A percentile compares a stretch with the other conserved stretches of the same genome.
These are phyloP conservation scores for Talpa occidentalis DNA, from an alignment of 2,113 vertebrate species.

Conservation along the genomic window DNA sequence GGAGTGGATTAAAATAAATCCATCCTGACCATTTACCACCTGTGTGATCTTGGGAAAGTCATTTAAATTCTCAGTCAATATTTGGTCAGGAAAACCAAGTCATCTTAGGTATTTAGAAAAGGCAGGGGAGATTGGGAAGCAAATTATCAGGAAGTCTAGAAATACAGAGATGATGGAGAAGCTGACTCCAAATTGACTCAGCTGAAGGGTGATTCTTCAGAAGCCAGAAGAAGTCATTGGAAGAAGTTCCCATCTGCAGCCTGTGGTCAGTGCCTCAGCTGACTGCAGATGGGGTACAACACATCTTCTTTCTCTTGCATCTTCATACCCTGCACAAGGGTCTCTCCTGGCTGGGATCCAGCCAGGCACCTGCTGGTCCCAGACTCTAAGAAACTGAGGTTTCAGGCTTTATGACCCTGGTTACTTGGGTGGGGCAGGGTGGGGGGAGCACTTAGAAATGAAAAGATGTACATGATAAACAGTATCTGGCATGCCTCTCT, in stretches of 20 bases:
- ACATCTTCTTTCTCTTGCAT: neutral
- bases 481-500: neutral
- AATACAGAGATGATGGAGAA: neutral
- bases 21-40: neutral
- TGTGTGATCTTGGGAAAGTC: neutral
- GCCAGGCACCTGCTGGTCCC: neutral
- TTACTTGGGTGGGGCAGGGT: too few relatives aligned
- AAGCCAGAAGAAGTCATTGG: neutral
- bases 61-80: neutral
- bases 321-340: neutral
- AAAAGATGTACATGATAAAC: neutral
- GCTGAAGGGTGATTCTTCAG: neutral
- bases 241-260: neutral
- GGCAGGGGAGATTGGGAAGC: neutral
- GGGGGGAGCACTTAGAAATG: neutral
- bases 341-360: neutral
- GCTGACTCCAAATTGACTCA: neutral
- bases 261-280: accelerated
- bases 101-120: neutral
- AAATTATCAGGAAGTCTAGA: slow-evolving; percentile 4
- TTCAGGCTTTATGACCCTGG: neutral
- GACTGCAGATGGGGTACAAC: neutral
- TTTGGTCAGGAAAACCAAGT: neutral
- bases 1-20: neutral
- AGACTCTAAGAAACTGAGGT: neutral